phyloP scores from a whole-genome alignment of 2,888 invertebrate genomes.

The Rhogogaster chlorosoma region DNA sequence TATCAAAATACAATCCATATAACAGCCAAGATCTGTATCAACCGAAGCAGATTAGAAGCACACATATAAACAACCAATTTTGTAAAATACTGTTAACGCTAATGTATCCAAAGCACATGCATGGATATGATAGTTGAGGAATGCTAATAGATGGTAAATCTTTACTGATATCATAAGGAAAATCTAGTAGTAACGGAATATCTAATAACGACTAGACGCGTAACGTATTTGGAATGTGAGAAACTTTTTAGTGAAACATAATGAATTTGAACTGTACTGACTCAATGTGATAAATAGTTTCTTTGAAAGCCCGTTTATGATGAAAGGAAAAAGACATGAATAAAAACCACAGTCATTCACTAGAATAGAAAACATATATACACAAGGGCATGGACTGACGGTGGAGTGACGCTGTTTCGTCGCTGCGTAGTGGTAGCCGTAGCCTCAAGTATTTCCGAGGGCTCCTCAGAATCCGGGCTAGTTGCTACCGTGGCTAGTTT shows the following conservation, averaged over 20 bases:
- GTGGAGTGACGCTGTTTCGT: constrained; percentile 80
- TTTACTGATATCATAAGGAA: background rate
- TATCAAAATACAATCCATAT: background rate
- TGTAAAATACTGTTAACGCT: background rate
- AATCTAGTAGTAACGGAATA: background rate
- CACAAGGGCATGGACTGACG: constrained; percentile 78
- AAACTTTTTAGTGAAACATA: background rate
- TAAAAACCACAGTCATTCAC: constrained; percentile 37
- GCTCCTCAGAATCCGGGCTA: constrained; percentile 80
- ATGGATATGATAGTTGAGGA: background rate
- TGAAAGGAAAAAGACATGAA: background rate
- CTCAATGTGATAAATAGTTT: background rate
- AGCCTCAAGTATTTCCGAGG: constrained; percentile 72
- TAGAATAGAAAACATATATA: constrained; percentile 51
- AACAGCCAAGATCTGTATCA: background rate
- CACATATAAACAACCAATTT: constrained; percentile 7
- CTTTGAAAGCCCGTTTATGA: background rate
- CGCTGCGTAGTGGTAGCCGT: constrained; percentile 74
- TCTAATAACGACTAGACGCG: too few species aligned
- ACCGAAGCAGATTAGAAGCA: constrained; percentile 8
- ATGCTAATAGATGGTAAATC: background rate
- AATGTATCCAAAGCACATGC: constrained; percentile 25
- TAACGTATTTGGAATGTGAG: background rate
- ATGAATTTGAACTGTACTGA: background rate
- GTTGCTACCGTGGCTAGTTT: constrained; percentile 80